Evolutionary conservation across 2,113 vertebrate species (phyloP).

Genomic region (Odocoileus hemionus): DNA sequence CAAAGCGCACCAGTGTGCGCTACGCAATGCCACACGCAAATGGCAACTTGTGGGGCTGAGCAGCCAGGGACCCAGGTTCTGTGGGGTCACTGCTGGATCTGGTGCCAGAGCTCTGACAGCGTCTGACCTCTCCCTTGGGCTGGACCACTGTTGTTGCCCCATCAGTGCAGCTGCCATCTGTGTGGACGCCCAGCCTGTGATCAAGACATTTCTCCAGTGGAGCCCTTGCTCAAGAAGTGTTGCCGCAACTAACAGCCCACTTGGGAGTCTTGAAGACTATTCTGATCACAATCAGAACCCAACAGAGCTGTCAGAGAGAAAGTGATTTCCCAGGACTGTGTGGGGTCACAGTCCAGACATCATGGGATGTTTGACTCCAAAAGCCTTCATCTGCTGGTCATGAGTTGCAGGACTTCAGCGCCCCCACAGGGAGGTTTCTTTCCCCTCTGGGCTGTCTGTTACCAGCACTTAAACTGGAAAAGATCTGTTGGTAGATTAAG

Average conservation of each 20-base stretch:
- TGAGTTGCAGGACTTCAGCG: not conserved
- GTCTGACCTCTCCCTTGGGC: not conserved
- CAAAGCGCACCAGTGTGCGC: not conserved
- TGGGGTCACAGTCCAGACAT: not conserved
- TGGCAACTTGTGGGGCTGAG: not conserved
- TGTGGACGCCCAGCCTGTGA: not conserved
- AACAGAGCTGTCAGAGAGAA: not conserved
- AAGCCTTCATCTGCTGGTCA: not conserved
- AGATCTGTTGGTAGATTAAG: not conserved
- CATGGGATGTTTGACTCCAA: not conserved
- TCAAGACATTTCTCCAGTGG: not conserved
- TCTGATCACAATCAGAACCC: not conserved
- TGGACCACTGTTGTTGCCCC: not conserved
- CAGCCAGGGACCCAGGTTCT: not conserved
- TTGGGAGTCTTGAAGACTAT: not conserved
- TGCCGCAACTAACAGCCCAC: not conserved
- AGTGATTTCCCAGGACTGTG: not conserved
- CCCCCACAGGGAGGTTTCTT: not conserved
- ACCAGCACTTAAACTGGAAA: not conserved
- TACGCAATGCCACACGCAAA: not conserved
- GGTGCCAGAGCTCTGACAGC: not conserved
- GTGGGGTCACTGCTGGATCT: not conserved
- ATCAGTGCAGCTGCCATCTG: not conserved
- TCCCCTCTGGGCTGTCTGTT: not conserved
- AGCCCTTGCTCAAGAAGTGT: constrained; percentile 12